phyloP scores from a whole-genome alignment of 1,140 invertebrate species.

The Homalodisca vitripennis region DNA sequence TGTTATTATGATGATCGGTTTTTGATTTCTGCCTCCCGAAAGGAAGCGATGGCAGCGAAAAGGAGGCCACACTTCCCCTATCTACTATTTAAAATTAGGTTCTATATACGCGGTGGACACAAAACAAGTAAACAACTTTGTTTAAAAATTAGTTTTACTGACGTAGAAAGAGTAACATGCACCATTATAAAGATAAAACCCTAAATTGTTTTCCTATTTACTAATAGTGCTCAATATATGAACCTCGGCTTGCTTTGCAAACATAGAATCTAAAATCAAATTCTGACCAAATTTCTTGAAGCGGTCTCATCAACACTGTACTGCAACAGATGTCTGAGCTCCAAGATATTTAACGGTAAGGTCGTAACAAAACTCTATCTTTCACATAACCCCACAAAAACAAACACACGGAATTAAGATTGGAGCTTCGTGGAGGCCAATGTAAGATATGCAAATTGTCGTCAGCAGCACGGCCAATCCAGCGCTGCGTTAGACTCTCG shows the following conservation, averaged over 20 bases:
- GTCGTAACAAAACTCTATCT: background rate
- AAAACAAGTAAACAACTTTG: constrained; percentile 17
- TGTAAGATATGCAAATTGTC: background rate
- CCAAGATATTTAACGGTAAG: background rate
- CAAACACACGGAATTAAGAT: background rate
- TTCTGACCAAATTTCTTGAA: constrained; percentile 15
- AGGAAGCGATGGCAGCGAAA: no score
- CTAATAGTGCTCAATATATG: background rate
- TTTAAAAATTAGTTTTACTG: constrained; percentile 21
- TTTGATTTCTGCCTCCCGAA: no score
- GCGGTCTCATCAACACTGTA: background rate
- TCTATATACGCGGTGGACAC: no score
- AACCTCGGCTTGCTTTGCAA: constrained; percentile 18
- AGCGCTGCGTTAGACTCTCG: background rate
- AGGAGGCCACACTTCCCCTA: no score
- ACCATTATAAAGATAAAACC: background rate
- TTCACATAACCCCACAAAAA: constrained; percentile 1
- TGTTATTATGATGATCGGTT: no score
- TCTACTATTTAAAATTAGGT: no score
- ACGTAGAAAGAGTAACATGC: background rate
- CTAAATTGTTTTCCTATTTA: constrained; percentile 2
- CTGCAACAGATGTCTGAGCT: constrained; percentile 17
- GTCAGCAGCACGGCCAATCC: no score
- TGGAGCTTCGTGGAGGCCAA: background rate
- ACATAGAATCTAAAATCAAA: constrained; percentile 20